Conservation (phyloP, 1,140 invertebrate genomes). For the Gryllus bimaculatus region DNA sequence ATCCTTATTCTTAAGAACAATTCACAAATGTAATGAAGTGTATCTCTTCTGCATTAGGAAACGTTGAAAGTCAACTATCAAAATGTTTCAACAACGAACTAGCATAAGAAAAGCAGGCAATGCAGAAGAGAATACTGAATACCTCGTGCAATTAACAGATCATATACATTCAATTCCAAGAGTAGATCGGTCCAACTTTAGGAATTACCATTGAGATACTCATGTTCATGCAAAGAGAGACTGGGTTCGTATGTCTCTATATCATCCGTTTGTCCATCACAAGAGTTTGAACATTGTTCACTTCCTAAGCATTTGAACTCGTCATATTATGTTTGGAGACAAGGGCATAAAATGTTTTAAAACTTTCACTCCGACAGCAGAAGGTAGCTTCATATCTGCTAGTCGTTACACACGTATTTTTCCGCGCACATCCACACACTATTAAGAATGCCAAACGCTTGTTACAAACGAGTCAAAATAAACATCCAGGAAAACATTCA, state of each 20-base stretch:
- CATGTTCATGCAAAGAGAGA: no score
- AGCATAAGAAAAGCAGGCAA: background rate
- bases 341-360: no score
- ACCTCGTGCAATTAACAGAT: background rate
- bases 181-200: background rate
- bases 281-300: no score
- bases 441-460: background rate
- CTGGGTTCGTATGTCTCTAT: no score
- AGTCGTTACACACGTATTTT: background rate
- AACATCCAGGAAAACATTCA: conserved; percentile 11
- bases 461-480: background rate
- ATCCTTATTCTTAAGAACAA: background rate
- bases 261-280: no score
- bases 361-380: no score
- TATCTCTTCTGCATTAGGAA: background rate
- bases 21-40: background rate
- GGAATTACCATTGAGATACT: no score
- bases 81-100: background rate
- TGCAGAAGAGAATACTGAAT: background rate
- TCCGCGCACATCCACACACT: background rate
- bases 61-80: background rate
- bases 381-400: background rate
- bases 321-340: no score
- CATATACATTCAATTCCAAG: background rate
- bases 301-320: no score